Conservation (phyloP, 2,797 vertebrate species). For the Thripadectes ignobilis region DNA sequence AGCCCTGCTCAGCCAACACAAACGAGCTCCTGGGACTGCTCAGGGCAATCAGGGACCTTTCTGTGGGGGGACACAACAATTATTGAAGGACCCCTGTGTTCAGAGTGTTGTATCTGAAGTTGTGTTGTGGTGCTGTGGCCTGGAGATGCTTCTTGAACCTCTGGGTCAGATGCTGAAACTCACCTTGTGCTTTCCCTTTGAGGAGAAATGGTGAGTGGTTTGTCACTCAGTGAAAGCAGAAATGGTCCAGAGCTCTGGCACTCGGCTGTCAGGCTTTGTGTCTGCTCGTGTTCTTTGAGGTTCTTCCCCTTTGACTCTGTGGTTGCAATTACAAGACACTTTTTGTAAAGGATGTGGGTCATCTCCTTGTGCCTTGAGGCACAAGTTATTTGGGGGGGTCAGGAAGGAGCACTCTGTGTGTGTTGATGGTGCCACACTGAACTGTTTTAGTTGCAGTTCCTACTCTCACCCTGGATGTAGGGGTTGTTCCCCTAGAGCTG, state of each 20-base stretch:
- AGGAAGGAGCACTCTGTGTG: rapidly evolving
- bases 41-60: not conserved
- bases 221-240: not conserved
- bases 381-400: not conserved
- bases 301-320: not conserved
- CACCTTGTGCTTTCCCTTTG: not conserved
- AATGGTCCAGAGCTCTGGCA: not conserved
- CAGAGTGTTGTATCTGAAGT: not conserved
- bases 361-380: not conserved
- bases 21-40: not conserved
- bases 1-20: not conserved
- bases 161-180: not conserved
- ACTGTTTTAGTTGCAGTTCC: not conserved
- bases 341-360: not conserved
- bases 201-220: not conserved
- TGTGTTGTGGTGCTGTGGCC: not conserved
- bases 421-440: rapidly evolving
- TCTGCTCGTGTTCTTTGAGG: not conserved
- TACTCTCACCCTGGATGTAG: not conserved
- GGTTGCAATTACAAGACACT: not conserved
- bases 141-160: not conserved
- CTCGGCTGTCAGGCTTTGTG: not conserved
- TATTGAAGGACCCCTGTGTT: not conserved
- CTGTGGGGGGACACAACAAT: not conserved
- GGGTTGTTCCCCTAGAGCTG: not conserved